phyloP scores from a whole-genome alignment of 2,888 invertebrate genomes.

The Drosophila tanythrix region DNA sequence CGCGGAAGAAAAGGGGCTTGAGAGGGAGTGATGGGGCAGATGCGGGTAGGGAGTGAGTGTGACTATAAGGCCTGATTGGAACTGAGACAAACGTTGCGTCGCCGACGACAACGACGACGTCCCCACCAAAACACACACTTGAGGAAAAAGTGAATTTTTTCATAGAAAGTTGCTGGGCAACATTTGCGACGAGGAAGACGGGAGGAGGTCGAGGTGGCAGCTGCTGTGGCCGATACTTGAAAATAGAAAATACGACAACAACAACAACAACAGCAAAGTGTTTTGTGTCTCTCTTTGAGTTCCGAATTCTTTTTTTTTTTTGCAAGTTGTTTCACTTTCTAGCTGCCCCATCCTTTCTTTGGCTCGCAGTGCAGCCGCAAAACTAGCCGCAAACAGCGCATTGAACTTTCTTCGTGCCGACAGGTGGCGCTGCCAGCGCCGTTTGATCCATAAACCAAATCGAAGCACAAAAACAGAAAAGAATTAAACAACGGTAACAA shows the following conservation, averaged over 20 bases:
- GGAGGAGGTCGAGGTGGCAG: conserved; percentile 25
- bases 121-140: conserved; percentile 47
- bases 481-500: conserved; percentile 36
- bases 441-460: conserved; percentile 48
- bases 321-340: conserved; percentile 52
- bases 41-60: not conserved
- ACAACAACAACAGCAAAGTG: conserved; percentile 26
- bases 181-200: conserved; percentile 63
- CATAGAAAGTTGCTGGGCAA: conserved; percentile 81
- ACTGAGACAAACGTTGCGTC: conserved; percentile 25
- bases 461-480: conserved; percentile 23
- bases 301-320: conserved; percentile 41
- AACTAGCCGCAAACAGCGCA: conserved; percentile 16
- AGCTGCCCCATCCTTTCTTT: not conserved
- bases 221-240: conserved; percentile 61
- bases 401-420: conserved; percentile 26
- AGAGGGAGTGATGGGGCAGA: not conserved
- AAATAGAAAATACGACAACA: conserved; percentile 68
- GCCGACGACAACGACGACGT: conserved; percentile 13
- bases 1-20: conserved; percentile 14
- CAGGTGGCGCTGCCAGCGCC: conserved; percentile 47
- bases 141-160: conserved; percentile 82
- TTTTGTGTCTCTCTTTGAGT: conserved; percentile 17
- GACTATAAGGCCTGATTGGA: conserved; percentile 57
- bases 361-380: conserved; percentile 28